Percentiles rank a stretch among this genome's conserved stretches.
phyloP scores from a whole-genome alignment of 2,113 vertebrate species.

The Phalacrocorax brasilianus region DNA sequence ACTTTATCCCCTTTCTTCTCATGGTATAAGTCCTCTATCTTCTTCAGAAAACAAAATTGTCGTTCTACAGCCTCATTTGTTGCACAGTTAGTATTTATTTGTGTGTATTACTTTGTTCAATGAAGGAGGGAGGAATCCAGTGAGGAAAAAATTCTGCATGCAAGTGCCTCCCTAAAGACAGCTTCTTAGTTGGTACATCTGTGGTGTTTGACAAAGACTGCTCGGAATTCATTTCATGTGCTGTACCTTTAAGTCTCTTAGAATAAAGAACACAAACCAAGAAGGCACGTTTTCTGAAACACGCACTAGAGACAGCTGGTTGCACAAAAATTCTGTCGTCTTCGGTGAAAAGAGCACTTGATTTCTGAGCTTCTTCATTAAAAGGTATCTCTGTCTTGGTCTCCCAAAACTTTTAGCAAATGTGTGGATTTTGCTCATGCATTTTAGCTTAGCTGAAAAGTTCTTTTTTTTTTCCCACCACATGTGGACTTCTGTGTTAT shows the following conservation, averaged over 20 bases:
- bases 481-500: not conserved
- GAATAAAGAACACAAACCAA: not conserved
- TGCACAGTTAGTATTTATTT: not conserved
- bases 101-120: not conserved
- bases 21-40: not conserved
- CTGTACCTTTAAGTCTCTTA: not conserved
- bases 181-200: not conserved
- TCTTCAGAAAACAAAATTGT: not conserved
- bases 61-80: not conserved
- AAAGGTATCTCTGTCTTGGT: not conserved
- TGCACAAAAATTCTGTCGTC: not conserved
- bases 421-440: not conserved
- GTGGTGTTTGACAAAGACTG: not conserved
- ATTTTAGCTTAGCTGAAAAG: not conserved
- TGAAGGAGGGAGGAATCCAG: not conserved
- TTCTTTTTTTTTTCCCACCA: not conserved
- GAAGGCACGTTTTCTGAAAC: not conserved
- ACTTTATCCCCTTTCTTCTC: not conserved
- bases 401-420: not conserved
- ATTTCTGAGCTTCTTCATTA: not conserved
- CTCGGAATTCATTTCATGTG: not conserved
- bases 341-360: not conserved
- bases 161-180: not conserved
- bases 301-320: not conserved
- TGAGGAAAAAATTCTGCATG: not conserved